phyloP scores from a whole-genome alignment of 2,888 invertebrate species.

The Polyommatus iphigenia region DNA sequence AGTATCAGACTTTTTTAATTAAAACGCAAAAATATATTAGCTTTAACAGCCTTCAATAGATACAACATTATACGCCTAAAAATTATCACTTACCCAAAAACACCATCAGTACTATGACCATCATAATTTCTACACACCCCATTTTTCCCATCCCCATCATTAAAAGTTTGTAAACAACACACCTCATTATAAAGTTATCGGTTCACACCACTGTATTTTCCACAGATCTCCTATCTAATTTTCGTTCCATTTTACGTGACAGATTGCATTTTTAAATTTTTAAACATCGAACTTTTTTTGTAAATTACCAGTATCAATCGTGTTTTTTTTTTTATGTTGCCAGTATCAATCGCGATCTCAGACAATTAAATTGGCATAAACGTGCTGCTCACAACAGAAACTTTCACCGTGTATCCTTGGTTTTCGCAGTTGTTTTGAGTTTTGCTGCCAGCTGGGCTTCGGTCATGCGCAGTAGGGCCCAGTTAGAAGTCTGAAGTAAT shows the following conservation, averaged over 20 bases:
- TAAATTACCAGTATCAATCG: background rate
- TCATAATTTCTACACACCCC: background rate
- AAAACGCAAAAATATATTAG: background rate
- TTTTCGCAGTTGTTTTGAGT: constrained; percentile 19
- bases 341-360: background rate
- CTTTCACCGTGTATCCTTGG: constrained; percentile 22
- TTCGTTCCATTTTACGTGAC: background rate
- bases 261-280: background rate
- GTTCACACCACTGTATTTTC: too few species aligned
- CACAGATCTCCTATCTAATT: too few species aligned
- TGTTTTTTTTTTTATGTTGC: background rate
- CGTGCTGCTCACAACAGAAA: constrained; percentile 26
- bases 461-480: constrained; percentile 6
- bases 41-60: background rate
- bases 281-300: background rate
- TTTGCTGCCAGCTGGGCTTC: background rate
- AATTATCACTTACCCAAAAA: constrained; percentile 17
- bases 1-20: background rate
- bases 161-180: constrained; percentile 1
- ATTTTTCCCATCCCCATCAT: too few species aligned
- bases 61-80: background rate
- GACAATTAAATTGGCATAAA: background rate
- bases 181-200: constrained; percentile 5
- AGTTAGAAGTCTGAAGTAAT: constrained; percentile 6
- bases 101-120: background rate